These are phyloP conservation scores for Magallana nippona DNA, from an alignment of 2,888 invertebrate species.

Conservation along the genomic window DNA sequence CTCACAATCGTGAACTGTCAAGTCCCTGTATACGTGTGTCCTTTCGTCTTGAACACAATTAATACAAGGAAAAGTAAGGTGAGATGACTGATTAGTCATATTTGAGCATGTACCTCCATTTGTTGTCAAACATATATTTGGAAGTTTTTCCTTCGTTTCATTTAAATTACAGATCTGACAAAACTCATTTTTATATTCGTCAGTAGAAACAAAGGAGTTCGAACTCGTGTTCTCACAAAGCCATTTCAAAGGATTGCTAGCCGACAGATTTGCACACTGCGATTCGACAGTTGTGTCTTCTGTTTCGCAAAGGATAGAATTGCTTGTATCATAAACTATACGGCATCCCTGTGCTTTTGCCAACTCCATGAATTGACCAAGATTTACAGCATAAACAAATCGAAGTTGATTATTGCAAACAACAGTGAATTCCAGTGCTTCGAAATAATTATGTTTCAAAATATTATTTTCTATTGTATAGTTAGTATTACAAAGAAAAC, in stretches of 20 bases:
- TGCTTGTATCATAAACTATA: neutral
- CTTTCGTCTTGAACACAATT: too few relatives aligned
- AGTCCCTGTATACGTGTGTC: too few relatives aligned
- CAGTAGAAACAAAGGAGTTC: neutral
- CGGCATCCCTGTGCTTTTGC: neutral
- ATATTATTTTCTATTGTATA: neutral
- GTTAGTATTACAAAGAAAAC: neutral
- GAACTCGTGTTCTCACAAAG: neutral
- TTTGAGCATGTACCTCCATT: too few relatives aligned
- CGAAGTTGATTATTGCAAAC: neutral
- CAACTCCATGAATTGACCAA: neutral
- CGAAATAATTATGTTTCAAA: neutral
- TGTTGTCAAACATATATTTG: neutral
- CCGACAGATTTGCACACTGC: neutral
- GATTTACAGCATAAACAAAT: neutral
- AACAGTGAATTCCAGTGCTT: neutral
- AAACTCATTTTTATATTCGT: neutral
- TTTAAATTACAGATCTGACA: slow-evolving; percentile 8
- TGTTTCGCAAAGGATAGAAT: neutral
- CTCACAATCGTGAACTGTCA: too few relatives aligned
- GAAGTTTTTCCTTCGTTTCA: neutral
- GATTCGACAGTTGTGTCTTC: neutral
- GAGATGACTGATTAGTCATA: too few relatives aligned
- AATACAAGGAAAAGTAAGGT: too few relatives aligned
- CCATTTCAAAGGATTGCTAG: neutral